Conservation (phyloP, 1,140 invertebrate genomes). For the Drosophila pandora region DNA sequence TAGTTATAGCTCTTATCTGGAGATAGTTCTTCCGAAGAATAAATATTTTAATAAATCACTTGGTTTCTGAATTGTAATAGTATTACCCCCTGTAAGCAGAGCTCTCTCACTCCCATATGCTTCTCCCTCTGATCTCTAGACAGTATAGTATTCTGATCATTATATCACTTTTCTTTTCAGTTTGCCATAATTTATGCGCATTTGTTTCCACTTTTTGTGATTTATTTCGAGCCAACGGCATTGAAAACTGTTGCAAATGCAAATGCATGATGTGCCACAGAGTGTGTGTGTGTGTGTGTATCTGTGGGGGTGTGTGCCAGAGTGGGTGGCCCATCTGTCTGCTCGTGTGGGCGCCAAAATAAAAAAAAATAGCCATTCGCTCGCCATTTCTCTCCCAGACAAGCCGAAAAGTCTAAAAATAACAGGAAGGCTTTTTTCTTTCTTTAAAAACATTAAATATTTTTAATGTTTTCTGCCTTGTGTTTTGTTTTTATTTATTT, state of each 20-base stretch:
- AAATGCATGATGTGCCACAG: conserved; percentile 5
- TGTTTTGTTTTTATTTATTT: background rate
- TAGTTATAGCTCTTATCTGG: no score
- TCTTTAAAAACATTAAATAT: conserved; percentile 19
- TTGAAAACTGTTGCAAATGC: conserved; percentile 41
- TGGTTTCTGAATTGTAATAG: background rate
- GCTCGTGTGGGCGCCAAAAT: conserved; percentile 70
- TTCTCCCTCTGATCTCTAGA: background rate
- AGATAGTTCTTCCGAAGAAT: no score
- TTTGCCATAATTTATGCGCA: background rate
- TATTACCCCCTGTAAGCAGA: background rate
- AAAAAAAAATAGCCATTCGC: conserved; percentile 1
- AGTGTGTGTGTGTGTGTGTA: conserved; percentile 13
- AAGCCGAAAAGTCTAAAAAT: conserved; percentile 56
- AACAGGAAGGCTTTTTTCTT: conserved; percentile 33
- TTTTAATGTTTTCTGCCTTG: conserved; percentile 5
- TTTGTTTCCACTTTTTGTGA: conserved; percentile 1
- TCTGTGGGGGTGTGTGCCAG: conserved; percentile 6
- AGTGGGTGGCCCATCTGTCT: conserved; percentile 21
- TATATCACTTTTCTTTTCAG: conserved; percentile 44
- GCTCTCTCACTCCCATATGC: conserved; percentile 7
- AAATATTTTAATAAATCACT: no score
- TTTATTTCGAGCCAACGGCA: conserved; percentile 32
- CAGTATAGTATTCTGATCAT: conserved; percentile 18
- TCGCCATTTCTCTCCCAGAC: conserved; percentile 15